Evolutionary conservation across 2,113 vertebrate genomes (phyloP).

Genomic region (Pterocles burchelli): DNA sequence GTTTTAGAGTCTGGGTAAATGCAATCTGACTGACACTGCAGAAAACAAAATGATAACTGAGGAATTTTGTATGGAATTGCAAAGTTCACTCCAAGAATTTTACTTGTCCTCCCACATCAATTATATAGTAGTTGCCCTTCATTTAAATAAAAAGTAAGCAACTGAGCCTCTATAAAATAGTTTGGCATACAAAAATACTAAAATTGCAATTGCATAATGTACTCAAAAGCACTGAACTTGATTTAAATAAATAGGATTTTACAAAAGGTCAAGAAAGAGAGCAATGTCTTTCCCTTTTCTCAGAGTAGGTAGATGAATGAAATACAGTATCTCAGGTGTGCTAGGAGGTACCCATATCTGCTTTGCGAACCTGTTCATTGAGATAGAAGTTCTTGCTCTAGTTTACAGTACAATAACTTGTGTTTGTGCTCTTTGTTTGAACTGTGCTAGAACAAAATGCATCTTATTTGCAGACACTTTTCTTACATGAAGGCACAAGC

Average conservation of each 20-base stretch:
- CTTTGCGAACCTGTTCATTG: fast-evolving
- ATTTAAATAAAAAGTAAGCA: background rate
- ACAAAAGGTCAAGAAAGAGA: background rate
- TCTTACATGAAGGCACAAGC: background rate
- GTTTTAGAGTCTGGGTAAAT: background rate
- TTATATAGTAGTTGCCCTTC: background rate
- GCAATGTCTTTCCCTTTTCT: background rate
- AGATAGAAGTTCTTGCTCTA: background rate
- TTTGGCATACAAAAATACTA: background rate
- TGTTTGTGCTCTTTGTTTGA: background rate
- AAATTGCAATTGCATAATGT: background rate
- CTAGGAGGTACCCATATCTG: background rate
- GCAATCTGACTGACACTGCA: background rate
- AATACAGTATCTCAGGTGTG: background rate
- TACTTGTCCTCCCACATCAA: background rate
- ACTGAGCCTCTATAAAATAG: background rate
- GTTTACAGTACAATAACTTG: background rate
- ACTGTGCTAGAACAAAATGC: background rate
- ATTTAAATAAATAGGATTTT: background rate
- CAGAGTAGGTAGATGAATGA: background rate
- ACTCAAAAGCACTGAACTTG: background rate
- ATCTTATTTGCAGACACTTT: background rate
- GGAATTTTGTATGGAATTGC: background rate
- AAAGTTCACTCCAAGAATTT: background rate
- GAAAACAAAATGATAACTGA: background rate